phyloP scores from a whole-genome alignment of 2,797 vertebrate species.

The Emydoidea blandingii region DNA sequence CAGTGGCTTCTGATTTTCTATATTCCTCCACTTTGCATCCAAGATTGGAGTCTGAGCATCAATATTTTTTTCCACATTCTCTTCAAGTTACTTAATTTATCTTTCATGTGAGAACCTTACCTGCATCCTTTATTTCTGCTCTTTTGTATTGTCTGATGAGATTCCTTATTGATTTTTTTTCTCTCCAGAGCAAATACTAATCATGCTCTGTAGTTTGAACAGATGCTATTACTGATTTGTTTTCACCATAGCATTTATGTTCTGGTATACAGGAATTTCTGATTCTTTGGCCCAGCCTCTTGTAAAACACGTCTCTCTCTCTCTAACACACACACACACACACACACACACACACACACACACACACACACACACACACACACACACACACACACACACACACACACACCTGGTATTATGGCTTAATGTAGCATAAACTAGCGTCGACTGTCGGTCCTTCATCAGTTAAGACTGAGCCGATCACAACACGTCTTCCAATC shows the following conservation, averaged over 20 bases:
- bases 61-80: neutral
- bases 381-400: neutral
- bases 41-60: fast-evolving
- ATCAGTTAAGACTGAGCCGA: no score
- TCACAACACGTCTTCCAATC: no score
- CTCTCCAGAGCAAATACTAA: neutral
- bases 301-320: neutral
- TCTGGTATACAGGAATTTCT: neutral
- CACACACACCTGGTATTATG: neutral
- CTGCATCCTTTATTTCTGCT: neutral
- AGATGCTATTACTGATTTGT: neutral
- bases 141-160: neutral
- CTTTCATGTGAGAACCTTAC: neutral
- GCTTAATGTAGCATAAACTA: neutral
- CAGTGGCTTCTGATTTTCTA: neutral
- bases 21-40: neutral
- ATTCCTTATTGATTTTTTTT: neutral
- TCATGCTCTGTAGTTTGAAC: neutral
- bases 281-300: neutral
- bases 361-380: neutral
- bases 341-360: neutral
- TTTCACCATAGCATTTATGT: neutral
- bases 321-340: neutral
- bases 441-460: no score
- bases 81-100: neutral